Conservation (phyloP, 1,140 invertebrate species). For the Dinoponera quadriceps region DNA sequence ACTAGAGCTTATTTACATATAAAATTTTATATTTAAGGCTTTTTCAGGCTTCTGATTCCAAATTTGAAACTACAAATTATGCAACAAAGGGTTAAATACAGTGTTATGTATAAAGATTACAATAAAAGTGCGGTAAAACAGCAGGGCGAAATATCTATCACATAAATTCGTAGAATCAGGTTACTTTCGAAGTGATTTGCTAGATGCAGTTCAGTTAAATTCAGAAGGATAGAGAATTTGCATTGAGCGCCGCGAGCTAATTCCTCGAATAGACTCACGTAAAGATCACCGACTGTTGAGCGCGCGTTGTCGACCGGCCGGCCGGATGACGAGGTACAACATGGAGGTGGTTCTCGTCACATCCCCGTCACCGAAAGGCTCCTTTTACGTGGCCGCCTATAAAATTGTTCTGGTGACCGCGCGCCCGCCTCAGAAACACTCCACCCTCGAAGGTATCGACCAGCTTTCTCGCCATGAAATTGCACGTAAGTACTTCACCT, state of each 20-base stretch:
- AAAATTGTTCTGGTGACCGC: constrained; percentile 83
- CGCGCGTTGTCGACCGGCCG: constrained; percentile 4
- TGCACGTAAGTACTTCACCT: constrained; percentile 76
- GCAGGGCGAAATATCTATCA: not conserved
- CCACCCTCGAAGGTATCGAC: constrained; percentile 81
- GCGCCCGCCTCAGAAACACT: constrained; percentile 84
- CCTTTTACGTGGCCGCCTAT: constrained; percentile 79
- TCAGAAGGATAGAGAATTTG: not conserved
- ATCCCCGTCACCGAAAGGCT: constrained; percentile 76
- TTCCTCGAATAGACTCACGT: not conserved
- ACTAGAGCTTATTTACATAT: too few relatives aligned
- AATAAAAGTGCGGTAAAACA: too few relatives aligned
- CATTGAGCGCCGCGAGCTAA: not conserved
- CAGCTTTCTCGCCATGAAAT: constrained; percentile 76
- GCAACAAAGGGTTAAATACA: too few relatives aligned
- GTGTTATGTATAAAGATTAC: too few relatives aligned
- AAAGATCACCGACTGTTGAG: constrained; percentile 6
- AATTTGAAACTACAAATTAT: too few relatives aligned
- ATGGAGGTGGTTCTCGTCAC: constrained; percentile 72
- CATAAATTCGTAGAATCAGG: not conserved
- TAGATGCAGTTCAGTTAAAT: not conserved
- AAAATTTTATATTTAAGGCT: too few relatives aligned
- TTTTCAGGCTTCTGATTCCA: too few relatives aligned
- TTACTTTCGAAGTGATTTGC: not conserved
- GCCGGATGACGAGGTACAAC: constrained; percentile 19